phyloP scores from a whole-genome alignment of 2,113 vertebrate genomes.

The Xyliphius kryptos region DNA sequence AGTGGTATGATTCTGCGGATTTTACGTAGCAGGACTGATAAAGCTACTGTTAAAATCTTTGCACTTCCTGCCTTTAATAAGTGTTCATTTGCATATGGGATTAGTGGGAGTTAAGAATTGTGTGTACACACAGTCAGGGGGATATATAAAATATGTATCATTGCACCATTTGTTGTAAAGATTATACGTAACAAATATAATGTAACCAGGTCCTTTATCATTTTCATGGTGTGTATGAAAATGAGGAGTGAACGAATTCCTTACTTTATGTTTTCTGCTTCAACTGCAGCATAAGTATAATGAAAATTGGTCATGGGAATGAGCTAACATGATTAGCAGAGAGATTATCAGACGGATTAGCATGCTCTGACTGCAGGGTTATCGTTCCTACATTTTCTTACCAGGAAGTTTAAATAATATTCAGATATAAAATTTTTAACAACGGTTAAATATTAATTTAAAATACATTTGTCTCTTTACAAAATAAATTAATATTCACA shows the following conservation, averaged over 20 bases:
- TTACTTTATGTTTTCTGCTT: not conserved
- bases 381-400: no score
- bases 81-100: not conserved
- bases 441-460: no score
- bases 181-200: not conserved
- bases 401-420: no score
- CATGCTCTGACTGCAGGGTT: constrained; percentile 6
- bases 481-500: no score
- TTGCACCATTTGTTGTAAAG: constrained; percentile 2
- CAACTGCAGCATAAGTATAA: not conserved
- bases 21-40: not conserved
- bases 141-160: no score
- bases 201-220: no score
- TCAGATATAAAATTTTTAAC: no score
- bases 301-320: not conserved
- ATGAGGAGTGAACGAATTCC: not conserved
- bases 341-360: constrained; percentile 22
- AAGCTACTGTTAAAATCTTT: not conserved
- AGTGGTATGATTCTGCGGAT: not conserved
- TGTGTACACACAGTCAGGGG: not conserved
- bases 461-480: no score
- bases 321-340: constrained; percentile 8
- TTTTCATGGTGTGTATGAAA: no score
- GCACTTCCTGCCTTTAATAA: not conserved
- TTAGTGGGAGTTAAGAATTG: not conserved